Conservation (phyloP, 2,797 vertebrate genomes). For the Syncerus caffer region DNA sequence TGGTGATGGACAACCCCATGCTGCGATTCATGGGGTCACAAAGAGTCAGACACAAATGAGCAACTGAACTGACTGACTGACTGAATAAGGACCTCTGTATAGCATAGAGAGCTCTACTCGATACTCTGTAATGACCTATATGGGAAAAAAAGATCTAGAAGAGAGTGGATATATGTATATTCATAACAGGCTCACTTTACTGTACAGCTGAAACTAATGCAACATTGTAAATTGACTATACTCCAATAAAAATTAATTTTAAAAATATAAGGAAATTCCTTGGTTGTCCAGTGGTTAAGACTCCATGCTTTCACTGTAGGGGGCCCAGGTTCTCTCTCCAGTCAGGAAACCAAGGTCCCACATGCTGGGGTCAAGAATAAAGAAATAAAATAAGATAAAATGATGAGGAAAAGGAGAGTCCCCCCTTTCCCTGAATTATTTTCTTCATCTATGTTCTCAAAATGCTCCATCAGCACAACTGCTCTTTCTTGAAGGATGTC, state of each 20-base stretch:
- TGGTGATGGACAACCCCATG: too few species aligned
- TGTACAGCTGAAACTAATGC: not conserved
- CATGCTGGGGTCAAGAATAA: not conserved
- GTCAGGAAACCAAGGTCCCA: not conserved
- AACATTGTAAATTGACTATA: not conserved
- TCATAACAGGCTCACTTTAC: not conserved
- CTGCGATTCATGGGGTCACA: too few species aligned
- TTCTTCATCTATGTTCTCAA: not conserved
- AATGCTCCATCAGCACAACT: too few species aligned
- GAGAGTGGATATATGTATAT: not conserved
- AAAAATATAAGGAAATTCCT: not conserved
- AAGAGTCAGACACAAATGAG: accelerated
- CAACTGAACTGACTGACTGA: too few species aligned
- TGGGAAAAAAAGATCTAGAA: not conserved
- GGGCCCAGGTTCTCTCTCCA: not conserved
- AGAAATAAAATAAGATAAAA: not conserved
- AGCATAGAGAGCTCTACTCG: not conserved
- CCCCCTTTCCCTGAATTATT: not conserved
- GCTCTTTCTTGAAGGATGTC: not conserved
- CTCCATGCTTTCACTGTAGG: not conserved
- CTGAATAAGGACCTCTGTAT: not conserved
- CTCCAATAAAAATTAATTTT: not conserved
- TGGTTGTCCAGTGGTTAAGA: not conserved
- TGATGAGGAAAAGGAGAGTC: not conserved
- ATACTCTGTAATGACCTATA: not conserved